Percentiles rank a stretch among this genome's conserved stretches.
These are phyloP conservation scores for Thalassophryne amazonica DNA, from an alignment of 2,797 vertebrate species.

Conservation along the genomic window DNA sequence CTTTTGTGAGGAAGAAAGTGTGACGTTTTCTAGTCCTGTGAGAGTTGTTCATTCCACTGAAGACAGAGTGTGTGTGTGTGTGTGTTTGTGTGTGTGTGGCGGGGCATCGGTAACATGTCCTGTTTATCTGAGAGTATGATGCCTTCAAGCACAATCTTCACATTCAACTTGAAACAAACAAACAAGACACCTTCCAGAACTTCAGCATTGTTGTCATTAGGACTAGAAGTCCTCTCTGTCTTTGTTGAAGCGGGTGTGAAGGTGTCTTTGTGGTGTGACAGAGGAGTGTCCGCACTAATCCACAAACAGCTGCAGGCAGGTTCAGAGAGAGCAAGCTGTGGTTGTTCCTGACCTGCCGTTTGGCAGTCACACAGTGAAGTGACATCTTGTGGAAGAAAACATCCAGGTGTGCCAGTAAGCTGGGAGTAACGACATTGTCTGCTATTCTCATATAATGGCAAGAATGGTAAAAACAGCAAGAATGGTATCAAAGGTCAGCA, in stretches of 20 bases:
- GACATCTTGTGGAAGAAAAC: too few relatives aligned
- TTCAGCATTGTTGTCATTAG: slow-evolving; percentile 9
- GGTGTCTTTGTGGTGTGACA: slow-evolving; percentile 41
- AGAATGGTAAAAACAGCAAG: too few relatives aligned
- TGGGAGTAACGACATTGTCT: too few relatives aligned
- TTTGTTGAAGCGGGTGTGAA: slow-evolving; percentile 40
- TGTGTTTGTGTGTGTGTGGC: too few relatives aligned
- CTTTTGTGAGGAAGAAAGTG: too few relatives aligned
- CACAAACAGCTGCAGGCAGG: slow-evolving; percentile 35
- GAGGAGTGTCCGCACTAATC: slow-evolving; percentile 37
- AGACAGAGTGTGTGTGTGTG: too few relatives aligned
- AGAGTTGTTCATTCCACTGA: too few relatives aligned
- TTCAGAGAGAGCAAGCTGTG: slow-evolving; percentile 35
- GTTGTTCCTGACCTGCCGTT: neutral
- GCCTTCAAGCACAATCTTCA: slow-evolving; percentile 34
- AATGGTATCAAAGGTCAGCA: too few relatives aligned
- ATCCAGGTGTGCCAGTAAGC: too few relatives aligned
- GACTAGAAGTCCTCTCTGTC: slow-evolving; percentile 9
- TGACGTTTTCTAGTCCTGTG: too few relatives aligned
- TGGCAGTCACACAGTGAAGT: slow-evolving; percentile 11
- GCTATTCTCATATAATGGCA: too few relatives aligned
- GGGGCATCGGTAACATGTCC: too few relatives aligned
- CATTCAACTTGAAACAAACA: slow-evolving; percentile 18
- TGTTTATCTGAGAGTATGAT: slow-evolving; percentile 34
- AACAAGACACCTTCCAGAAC: slow-evolving; percentile 24